Evolutionary conservation across 2,113 vertebrate genomes (phyloP).

Genomic region (Alligator mississippiensis): DNA sequence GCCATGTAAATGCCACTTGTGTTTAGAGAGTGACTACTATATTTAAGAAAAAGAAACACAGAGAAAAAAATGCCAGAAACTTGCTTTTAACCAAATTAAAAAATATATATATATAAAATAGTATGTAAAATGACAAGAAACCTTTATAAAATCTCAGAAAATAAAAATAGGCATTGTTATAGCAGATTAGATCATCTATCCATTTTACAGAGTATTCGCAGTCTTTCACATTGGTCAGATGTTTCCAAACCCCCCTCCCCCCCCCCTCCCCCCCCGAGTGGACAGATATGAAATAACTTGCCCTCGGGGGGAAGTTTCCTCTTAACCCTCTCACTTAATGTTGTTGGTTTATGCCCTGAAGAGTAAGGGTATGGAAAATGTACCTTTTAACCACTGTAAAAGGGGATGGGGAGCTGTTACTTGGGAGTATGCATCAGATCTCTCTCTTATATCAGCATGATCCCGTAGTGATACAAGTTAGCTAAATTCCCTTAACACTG

Average conservation of each 20-base stretch:
- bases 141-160: neutral
- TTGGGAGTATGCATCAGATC: too few species aligned
- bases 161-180: neutral
- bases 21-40: neutral
- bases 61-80: neutral
- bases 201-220: neutral
- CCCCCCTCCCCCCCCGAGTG: neutral
- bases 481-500: too few species aligned
- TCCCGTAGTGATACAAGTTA: too few species aligned
- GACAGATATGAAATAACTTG: neutral
- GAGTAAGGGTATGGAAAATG: neutral
- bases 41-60: neutral
- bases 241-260: neutral
- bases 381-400: too few species aligned
- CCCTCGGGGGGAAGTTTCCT: neutral
- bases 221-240: neutral
- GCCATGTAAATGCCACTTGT: too few species aligned
- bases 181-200: neutral
- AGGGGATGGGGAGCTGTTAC: too few species aligned
- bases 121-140: neutral
- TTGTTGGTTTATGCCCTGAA: neutral
- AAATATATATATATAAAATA: accelerated
- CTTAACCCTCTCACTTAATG: neutral
- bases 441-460: too few species aligned
- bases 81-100: neutral